Base-by-base conservation (phyloP, 92 coral and sea anemone genomes). In the Blastomussa wellsi region DNA sequence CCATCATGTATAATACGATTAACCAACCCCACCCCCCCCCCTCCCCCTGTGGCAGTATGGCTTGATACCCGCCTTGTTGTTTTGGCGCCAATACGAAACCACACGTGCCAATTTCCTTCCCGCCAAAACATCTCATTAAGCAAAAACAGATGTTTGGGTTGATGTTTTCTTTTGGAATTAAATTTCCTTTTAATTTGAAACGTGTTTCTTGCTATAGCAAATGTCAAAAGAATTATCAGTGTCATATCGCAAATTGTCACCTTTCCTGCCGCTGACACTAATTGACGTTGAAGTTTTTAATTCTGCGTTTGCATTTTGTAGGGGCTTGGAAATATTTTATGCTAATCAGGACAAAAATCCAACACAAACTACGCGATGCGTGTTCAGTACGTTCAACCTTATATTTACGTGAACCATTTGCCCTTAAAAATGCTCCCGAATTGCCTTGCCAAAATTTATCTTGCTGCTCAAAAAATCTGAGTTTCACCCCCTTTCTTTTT, bases 41-140 rank as follows among this genome's bases (percentile, higher is more conserved):
- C n/a, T n/a, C n/a, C n/a, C n/a, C n/a, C n/a, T n/a, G n/a, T 62
- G 68, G 28, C 32, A 57, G n/a, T 78, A 72, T 38, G 71, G 71
- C 53, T 11, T 35, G n/a, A 62, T 22, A 17, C 32, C 72, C 28
- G 72, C 22, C 33, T 26, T 1, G 71, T 17, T 62, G 26, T 44
- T 69, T 80, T 67, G 84, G 47, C 76, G 48, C 84, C 76, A 49
- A 80, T 67, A 44, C 24, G 44, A 59, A 72, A 55, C 53, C 86
- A 24, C 85, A 29, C 13, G 44, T 17, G 69, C 39, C 22, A 16
- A 64, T n/a, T 2, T 22, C 49, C 72, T 51, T 51, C 86, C 70
- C 70, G 69, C 70, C 52, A 72, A 82, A 71, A 52, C 36, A 82
- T 15, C 16, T 8, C 49, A 57, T 28, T 14, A 24, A 38, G 70